These are phyloP conservation scores for Portunus trituberculatus DNA, from an alignment of 1,140 invertebrate genomes.

Conservation along the genomic window DNA sequence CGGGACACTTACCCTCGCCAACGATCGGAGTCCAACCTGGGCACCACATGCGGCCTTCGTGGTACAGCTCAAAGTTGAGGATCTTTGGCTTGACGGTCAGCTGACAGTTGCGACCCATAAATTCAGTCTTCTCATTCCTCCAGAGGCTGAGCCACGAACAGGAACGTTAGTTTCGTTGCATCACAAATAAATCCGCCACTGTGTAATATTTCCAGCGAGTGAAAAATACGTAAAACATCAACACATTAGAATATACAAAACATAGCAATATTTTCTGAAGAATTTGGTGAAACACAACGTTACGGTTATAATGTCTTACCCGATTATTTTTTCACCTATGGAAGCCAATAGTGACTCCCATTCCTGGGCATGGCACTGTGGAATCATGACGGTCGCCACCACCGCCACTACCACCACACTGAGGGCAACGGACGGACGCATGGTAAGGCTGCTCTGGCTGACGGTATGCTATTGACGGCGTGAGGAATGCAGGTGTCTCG, in stretches of 20 bases:
- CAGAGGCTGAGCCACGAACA: background rate
- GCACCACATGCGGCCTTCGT: slow-evolving; percentile 41
- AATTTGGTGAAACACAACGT: too few relatives aligned
- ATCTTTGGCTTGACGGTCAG: slow-evolving; percentile 11
- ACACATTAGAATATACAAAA: background rate
- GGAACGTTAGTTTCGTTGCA: background rate
- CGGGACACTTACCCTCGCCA: slow-evolving; percentile 25
- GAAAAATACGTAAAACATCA: background rate
- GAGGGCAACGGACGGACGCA: background rate
- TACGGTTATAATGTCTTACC: background rate
- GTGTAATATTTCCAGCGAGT: too few relatives aligned
- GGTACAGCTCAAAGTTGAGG: slow-evolving; percentile 21
- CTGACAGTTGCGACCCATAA: slow-evolving; percentile 44
- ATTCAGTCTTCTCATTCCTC: slow-evolving; percentile 11
- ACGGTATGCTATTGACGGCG: too few relatives aligned
- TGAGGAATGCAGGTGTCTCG: too few relatives aligned
- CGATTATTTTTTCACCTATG: background rate
- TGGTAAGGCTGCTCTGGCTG: background rate
- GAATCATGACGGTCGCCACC: background rate
- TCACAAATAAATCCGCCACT: too few relatives aligned
- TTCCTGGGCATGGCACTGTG: background rate
- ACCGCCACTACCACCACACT: background rate
- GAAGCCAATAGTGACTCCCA: background rate
- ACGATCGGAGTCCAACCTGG: slow-evolving; percentile 51
- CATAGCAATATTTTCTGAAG: too few relatives aligned